Evolutionary conservation across 1,140 invertebrate genomes (phyloP).

Genomic region (Oreohelix idahoensis): DNA sequence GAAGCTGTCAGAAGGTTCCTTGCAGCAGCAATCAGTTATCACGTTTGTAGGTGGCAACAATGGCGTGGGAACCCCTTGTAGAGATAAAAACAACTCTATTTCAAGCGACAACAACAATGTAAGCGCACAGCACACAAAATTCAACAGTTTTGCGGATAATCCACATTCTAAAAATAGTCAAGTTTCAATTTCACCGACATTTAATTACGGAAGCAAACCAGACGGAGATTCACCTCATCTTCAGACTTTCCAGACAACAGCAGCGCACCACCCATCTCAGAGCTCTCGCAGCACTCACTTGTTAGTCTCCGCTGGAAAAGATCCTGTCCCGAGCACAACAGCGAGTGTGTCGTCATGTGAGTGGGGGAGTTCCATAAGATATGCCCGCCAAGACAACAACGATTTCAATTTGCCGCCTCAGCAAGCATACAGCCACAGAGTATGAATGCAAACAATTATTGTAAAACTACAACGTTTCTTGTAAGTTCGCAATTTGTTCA

Average conservation of each 20-base stretch:
- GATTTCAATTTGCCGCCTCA: too few species aligned
- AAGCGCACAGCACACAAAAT: not conserved
- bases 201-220: not conserved
- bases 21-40: not conserved
- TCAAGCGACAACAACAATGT: too few species aligned
- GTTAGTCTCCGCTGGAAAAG: not conserved
- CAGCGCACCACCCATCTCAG: not conserved
- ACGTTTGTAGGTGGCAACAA: not conserved
- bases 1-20: not conserved
- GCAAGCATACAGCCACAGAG: too few species aligned
- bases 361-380: too few species aligned
- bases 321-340: not conserved
- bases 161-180: not conserved
- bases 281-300: not conserved
- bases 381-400: too few species aligned
- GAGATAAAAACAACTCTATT: not conserved
- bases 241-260: not conserved
- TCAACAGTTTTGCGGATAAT: not conserved
- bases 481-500: too few species aligned
- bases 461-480: too few species aligned
- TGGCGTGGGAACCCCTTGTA: not conserved
- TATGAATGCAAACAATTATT: too few species aligned
- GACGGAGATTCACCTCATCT: not conserved
- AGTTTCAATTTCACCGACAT: not conserved
- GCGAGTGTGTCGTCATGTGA: not conserved